phyloP scores from a whole-genome alignment of 2,113 vertebrate species.

The Clarias macrocephalus region DNA sequence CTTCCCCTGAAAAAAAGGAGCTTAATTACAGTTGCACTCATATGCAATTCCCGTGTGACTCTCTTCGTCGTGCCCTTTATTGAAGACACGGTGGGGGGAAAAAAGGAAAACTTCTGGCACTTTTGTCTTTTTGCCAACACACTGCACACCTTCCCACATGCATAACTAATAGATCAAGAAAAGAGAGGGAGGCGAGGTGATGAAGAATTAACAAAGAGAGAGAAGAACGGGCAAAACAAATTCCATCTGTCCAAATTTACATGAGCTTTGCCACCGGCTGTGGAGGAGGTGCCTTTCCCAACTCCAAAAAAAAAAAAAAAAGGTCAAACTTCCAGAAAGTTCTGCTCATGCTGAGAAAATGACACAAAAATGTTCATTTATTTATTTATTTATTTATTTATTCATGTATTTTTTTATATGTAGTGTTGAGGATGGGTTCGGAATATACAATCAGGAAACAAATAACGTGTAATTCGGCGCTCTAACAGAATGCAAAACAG shows the following conservation, averaged over 20 bases:
- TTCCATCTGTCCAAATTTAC: conserved; percentile 74
- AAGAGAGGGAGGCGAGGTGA: conserved; percentile 43
- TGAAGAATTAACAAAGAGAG: conserved; percentile 40
- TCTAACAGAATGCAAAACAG: conserved; percentile 16
- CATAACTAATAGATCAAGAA: conserved; percentile 61
- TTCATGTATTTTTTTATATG: background rate
- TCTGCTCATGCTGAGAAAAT: conserved; percentile 33
- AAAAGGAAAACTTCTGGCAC: conserved; percentile 54
- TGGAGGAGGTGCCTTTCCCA: conserved; percentile 67
- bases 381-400: background rate
- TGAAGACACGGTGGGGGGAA: conserved; percentile 30
- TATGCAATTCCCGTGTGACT: conserved; percentile 39
- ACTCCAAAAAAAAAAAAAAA: conserved; percentile 59
- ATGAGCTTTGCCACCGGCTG: conserved; percentile 59
- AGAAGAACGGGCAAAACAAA: conserved; percentile 49
- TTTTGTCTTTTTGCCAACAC: conserved; percentile 59
- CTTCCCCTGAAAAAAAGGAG: conserved; percentile 1
- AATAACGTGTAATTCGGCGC: conserved; percentile 41
- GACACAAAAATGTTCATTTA: conserved; percentile 25
- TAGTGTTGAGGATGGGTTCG: background rate
- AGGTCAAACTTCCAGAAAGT: conserved; percentile 65
- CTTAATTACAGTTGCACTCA: conserved; percentile 45
- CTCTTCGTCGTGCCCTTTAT: conserved; percentile 62
- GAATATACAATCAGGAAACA: conserved; percentile 15
- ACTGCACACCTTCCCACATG: conserved; percentile 49